Conservation (phyloP, 2,113 vertebrate species). For the Scophthalmus maximus region DNA sequence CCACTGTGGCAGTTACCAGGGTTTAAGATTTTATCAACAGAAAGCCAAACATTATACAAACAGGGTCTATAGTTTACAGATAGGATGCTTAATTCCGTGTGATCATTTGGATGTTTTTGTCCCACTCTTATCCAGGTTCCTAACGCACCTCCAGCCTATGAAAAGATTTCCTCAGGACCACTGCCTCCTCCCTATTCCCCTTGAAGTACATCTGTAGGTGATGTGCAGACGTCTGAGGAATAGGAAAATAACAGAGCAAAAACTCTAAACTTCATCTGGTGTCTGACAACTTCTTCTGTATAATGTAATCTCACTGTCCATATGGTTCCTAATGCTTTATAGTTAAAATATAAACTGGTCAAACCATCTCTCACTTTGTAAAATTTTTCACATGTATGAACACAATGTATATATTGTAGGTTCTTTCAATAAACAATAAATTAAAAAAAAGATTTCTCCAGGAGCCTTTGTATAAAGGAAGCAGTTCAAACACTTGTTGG, state of each 20-base stretch:
- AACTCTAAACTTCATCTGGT: constrained; percentile 22
- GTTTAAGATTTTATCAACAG: background rate
- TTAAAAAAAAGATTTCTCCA: background rate
- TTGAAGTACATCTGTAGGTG: no score
- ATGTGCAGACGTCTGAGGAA: constrained; percentile 13
- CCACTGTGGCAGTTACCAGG: background rate
- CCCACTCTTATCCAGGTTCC: constrained; percentile 82
- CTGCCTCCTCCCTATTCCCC: constrained; percentile 91
- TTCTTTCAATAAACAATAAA: constrained; percentile 52
- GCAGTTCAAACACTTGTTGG: constrained; percentile 29
- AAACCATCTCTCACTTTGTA: constrained; percentile 30
- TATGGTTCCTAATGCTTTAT: constrained; percentile 2
- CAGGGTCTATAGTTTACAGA: background rate
- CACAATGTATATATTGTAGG: constrained; percentile 25
- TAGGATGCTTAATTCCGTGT: background rate
- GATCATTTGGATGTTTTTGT: constrained; percentile 6
- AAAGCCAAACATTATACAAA: background rate
- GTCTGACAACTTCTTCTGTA: constrained; percentile 7
- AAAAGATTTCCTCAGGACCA: constrained; percentile 85
- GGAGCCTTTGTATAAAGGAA: constrained; percentile 32
- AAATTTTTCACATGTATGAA: constrained; percentile 17
- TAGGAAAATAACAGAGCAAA: constrained; percentile 24
- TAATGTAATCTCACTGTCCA: constrained; percentile 11
- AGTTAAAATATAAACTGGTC: background rate
- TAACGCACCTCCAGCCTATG: constrained; percentile 92